Evolutionary conservation across 2,888 invertebrate genomes (phyloP), one percentile per base, ranked within the genome.

Genomic region (Pristionchus maxplancki): DNA sequence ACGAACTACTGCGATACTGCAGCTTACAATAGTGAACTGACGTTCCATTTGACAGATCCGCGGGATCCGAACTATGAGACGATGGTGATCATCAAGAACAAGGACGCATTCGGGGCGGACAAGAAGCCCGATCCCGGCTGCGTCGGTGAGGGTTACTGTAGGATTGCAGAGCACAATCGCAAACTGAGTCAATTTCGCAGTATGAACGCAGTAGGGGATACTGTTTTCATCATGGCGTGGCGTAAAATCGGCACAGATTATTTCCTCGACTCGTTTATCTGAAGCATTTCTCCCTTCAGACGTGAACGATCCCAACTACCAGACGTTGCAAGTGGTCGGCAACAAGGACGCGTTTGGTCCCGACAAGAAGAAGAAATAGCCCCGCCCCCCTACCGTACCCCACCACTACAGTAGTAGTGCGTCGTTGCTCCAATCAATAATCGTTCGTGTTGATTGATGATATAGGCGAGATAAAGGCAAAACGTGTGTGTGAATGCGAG

Each of bases 11-110:
- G 2, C 8, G 15, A n/a, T 62, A 28, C 28, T 62, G 28, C 4
- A 24, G n/a, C 5, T 62, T 13, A 28, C 64, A 37, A 71, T 24
- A 37, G 37, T 5, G 20, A 44, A 53, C 58, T 50, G 58, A 83
- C 17, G n/a, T 50, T 48, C 9, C n/a, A 48, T 50, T 20, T 50
- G 44, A 31, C 83, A 83, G 83, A 83, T 31, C 50, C 83, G 31
- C 83, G 37, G 1, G 83, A 83, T 83, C 83, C 83, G 53, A 83
- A 83, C 53, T 83, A 83, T 53, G 53, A 83, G 53, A 83, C 83
- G 53, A 50, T 83, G 53, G 53, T 58, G 50, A 44, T 58, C 50
- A 37, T 31, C 83, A 78, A 78, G 78, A 58, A 58, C 83, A 58
- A 58, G 58, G 83, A 83, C 53, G 53, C 83, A 24, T 83, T 83